These are phyloP conservation scores for Larimichthys crocea DNA, from an alignment of 2,113 vertebrate genomes.

Conservation along the genomic window DNA sequence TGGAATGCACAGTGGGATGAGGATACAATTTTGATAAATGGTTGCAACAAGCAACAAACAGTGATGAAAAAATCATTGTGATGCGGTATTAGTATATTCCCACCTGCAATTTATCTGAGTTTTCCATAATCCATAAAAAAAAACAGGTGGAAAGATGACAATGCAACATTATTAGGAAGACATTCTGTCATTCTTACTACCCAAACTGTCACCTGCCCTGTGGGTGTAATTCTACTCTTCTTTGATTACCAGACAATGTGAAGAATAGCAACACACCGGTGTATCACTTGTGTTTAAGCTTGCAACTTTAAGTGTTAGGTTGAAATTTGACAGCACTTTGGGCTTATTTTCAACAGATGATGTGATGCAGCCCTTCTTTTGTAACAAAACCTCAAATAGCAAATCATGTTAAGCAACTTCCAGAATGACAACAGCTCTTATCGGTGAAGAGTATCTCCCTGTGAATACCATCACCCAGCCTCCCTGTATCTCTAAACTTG, in stretches of 20 bases:
- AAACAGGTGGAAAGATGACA: not conserved
- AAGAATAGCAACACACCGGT: constrained; percentile 5
- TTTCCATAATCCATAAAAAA: not conserved
- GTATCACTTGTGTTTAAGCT: not conserved
- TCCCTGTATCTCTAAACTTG: constrained; percentile 40
- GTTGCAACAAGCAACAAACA: constrained; percentile 57
- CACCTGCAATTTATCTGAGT: not conserved
- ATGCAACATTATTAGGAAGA: not conserved
- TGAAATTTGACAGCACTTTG: not conserved
- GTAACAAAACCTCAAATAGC: constrained; percentile 53
- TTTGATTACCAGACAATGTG: not conserved
- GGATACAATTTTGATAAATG: constrained; percentile 66
- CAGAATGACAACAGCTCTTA: constrained; percentile 50
- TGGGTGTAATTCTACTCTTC: constrained; percentile 34
- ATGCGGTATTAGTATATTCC: constrained; percentile 22
- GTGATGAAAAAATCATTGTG: constrained; percentile 21
- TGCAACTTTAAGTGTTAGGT: not conserved
- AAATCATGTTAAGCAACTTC: constrained; percentile 58
- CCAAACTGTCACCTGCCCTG: constrained; percentile 19
- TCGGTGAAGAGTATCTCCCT: constrained; percentile 51
- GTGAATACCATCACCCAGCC: constrained; percentile 45
- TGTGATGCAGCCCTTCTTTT: constrained; percentile 34
- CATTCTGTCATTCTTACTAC: not conserved
- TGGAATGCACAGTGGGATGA: constrained; percentile 64
- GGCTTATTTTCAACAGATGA: constrained; percentile 25